Conservation (phyloP, 2,888 invertebrate species). For the Archips xylosteana region DNA sequence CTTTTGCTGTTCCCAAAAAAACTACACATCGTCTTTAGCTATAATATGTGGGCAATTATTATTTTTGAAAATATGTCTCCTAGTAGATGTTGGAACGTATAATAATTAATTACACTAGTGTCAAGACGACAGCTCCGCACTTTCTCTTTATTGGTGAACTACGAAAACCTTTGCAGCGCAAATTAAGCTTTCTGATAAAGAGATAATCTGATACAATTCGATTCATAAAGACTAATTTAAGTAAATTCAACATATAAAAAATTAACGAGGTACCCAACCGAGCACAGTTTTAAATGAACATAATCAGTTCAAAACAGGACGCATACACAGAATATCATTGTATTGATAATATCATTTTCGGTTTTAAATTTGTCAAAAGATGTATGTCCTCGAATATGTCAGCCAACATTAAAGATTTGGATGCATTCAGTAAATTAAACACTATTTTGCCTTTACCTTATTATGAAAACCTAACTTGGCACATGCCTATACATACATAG, state of each 20-base stretch:
- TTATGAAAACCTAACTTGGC: too few relatives aligned
- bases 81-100: conserved; percentile 55
- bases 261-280: conserved; percentile 20
- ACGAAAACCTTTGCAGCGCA: not conserved
- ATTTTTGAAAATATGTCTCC: conserved; percentile 83
- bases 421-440: not conserved
- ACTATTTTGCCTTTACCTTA: not conserved
- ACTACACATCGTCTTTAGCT: conserved; percentile 48
- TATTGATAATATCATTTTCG: conserved; percentile 13
- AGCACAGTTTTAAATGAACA: conserved; percentile 42
- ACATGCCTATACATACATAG: not conserved
- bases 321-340: not conserved
- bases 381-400: conserved; percentile 45
- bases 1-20: conserved; percentile 49
- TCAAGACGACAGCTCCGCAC: conserved; percentile 6
- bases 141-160: not conserved
- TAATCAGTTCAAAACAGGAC: conserved; percentile 29
- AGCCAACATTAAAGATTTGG: not conserved
- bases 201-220: not conserved
- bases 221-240: not conserved
- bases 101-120: conserved; percentile 12
- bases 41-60: conserved; percentile 80
- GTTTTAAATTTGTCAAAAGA: conserved; percentile 21
- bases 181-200: not conserved
- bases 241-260: not conserved